Evolutionary conservation across 2,888 invertebrate genomes (phyloP).

Genomic region (Drosophila phalerata): DNA sequence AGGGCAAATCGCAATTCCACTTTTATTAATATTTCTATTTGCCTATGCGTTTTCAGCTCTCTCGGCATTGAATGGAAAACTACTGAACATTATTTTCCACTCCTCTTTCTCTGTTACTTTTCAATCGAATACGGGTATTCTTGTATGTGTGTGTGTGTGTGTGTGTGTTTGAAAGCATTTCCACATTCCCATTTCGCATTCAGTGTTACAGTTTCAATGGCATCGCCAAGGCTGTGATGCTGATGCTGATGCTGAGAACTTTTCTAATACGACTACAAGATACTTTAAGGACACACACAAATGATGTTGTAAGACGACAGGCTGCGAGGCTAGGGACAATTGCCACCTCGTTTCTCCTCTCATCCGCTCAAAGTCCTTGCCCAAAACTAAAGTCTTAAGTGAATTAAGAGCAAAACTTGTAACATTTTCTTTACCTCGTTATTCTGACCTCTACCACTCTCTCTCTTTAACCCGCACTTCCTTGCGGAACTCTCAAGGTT

Average conservation of each 20-base stretch:
- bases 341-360: not conserved
- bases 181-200: constrained; percentile 53
- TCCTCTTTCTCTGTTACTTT: constrained; percentile 14
- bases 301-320: constrained; percentile 51
- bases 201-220: constrained; percentile 69
- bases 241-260: constrained; percentile 53
- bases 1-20: constrained; percentile 71
- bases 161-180: constrained; percentile 7
- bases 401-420: constrained; percentile 78
- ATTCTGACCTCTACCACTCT: constrained; percentile 10
- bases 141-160: not conserved
- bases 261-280: constrained; percentile 71
- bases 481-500: constrained; percentile 43
- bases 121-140: not conserved
- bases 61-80: constrained; percentile 58
- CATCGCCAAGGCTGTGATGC: constrained; percentile 57
- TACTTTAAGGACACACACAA: constrained; percentile 73
- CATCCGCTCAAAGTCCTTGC: constrained; percentile 24
- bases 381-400: constrained; percentile 76
- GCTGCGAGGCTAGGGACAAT: not conserved
- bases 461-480: not conserved
- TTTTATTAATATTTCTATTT: constrained; percentile 81
- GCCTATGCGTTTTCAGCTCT: constrained; percentile 58
- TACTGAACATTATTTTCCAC: constrained; percentile 48
- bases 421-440: constrained; percentile 70